Evolutionary conservation across 2,797 vertebrate species (phyloP), one percentile per base, ranked within the genome.

Genomic region (Sebastes diaconus): DNA sequence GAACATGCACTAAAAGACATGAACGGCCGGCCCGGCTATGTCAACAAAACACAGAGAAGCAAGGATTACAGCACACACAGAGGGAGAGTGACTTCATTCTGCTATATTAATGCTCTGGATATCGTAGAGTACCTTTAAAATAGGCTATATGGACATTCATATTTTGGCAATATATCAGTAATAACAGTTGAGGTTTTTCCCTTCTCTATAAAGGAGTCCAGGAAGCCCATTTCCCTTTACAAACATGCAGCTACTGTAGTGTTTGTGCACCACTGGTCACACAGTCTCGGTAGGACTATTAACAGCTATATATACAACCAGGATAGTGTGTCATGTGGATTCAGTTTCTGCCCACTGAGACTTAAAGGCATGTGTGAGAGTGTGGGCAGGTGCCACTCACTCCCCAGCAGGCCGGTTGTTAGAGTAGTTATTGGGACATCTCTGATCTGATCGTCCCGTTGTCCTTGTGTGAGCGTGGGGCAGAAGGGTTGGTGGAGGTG

Each of bases 281-380:
- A 34, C 30, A 65, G 90, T 87, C 91, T 90, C 86, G 75, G 75
- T 70, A 78, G 84, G 81, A 83, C 91, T 88, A 93, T 94, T 94
- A 95, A 92, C 84, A 81, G 93, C 93, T 95, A 95, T 91, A 94
- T 95, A 95, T 95, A 93, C 90, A 87, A 88, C 81, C 67, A 66
- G 89, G 84, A 87, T 92, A 83, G 86, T 77, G 88, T 94, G 87
- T 95, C 94, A 79, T 89, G 85, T 81, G 84, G 88, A 77, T 92
- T 90, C 70, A 79, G 84, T 93, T 94, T 94, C 93, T 84, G 71
- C 68, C 79, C 85, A 80, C 68, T 83, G 86, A 70, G 83, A 89
- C 72, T 68, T 83, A 66, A 80, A 82, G 75, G 70, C 32, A n/a
- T 81, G 32, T 63, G 63, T 78, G 80, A 76, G 66, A 54, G 77